A percentile compares a stretch with the other conserved stretches of the same genome.
phyloP scores from a whole-genome alignment of 2,888 invertebrate genomes.

The Ophonus ardosiacus region DNA sequence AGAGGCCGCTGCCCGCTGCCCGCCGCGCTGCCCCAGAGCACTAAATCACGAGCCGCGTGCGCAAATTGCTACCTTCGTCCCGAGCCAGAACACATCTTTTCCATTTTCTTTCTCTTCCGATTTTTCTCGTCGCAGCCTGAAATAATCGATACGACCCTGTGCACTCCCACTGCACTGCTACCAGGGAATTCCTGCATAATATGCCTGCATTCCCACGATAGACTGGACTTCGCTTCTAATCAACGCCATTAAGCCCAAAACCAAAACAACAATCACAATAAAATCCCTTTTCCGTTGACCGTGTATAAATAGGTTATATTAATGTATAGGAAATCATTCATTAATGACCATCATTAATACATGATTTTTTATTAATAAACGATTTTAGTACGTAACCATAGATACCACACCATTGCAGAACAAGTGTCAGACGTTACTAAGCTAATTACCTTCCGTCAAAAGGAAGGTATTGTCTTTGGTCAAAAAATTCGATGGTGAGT shows the following conservation, averaged over 20 bases:
- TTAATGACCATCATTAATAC: no score
- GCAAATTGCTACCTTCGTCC: constrained; percentile 56
- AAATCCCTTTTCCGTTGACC: no score
- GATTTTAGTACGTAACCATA: no score
- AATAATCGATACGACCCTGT: constrained; percentile 48
- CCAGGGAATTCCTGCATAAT: constrained; percentile 45
- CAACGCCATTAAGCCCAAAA: background rate
- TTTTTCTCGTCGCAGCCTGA: constrained; percentile 36
- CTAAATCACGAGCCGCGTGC: constrained; percentile 58
- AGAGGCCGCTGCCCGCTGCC: background rate
- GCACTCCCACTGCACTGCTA: constrained; percentile 39
- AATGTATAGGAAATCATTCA: no score
- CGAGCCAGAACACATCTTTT: constrained; percentile 39
- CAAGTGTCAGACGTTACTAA: no score
- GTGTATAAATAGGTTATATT: no score
- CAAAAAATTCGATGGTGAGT: no score
- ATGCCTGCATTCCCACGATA: background rate
- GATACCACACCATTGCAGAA: no score
- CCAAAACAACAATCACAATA: background rate
- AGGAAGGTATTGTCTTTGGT: no score
- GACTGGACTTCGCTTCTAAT: background rate
- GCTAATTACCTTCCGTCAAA: no score
- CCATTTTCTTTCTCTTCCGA: constrained; percentile 42
- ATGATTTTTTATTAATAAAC: no score
- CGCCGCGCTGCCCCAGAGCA: constrained; percentile 51